phyloP scores from a whole-genome alignment of 2,888 invertebrate species.

The Stenotaenia linearis region DNA sequence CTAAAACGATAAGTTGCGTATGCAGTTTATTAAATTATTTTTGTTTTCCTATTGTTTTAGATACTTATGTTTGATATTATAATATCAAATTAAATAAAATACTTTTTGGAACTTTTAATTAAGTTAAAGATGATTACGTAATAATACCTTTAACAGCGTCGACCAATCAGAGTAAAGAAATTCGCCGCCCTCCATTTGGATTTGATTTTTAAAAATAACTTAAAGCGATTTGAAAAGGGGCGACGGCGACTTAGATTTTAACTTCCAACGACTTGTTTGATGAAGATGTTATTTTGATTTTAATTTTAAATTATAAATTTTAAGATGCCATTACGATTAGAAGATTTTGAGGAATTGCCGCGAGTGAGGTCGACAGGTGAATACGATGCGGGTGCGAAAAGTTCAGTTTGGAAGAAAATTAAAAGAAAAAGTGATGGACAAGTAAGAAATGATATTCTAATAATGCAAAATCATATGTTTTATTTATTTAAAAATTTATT shows the following conservation, averaged over 20 bases:
- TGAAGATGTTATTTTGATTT: neutral
- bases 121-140: no score
- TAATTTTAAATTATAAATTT: no score
- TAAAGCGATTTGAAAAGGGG: neutral
- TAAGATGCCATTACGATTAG: conserved; percentile 40
- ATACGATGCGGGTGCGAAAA: conserved; percentile 57
- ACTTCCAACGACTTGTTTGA: neutral
- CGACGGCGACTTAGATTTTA: neutral
- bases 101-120: no score
- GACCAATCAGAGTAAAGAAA: neutral
- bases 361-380: conserved; percentile 49
- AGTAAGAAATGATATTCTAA: conserved; percentile 42
- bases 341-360: conserved; percentile 54
- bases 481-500: no score
- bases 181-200: neutral
- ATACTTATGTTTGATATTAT: no score
- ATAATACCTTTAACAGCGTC: neutral
- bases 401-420: conserved; percentile 57
- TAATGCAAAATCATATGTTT: no score
- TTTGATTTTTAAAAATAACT: neutral
- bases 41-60: no score
- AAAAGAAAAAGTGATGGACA: conserved; percentile 54
- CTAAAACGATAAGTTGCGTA: conserved; percentile 21
- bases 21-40: no score
- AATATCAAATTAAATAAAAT: no score